Percentiles rank a stretch among this genome's conserved stretches.
Conservation (phyloP, 1,140 invertebrate species). For the Cotesia vestalis region DNA sequence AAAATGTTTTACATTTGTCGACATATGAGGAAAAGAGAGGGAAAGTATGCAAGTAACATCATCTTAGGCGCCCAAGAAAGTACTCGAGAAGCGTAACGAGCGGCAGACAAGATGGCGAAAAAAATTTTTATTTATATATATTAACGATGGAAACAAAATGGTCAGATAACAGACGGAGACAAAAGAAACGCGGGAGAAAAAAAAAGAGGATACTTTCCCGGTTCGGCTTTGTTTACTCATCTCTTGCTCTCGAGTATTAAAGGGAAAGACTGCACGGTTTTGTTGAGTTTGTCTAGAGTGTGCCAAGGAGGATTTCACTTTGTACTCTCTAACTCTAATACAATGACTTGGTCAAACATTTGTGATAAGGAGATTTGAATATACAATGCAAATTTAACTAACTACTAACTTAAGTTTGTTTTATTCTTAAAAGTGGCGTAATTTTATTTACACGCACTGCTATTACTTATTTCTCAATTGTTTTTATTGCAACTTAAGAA, state of each 20-base stretch:
- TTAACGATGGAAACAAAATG: background rate
- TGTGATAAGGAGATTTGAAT: slow-evolving; percentile 7
- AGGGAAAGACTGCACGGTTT: background rate
- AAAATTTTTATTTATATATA: background rate
- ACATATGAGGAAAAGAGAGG: background rate
- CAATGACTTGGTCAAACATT: slow-evolving; percentile 11
- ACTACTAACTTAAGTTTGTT: background rate
- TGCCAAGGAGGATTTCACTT: slow-evolving; percentile 25
- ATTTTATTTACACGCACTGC: no score
- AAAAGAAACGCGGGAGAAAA: background rate
- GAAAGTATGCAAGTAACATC: slow-evolving; percentile 18
- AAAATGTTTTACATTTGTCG: background rate
- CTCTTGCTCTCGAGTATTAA: no score
- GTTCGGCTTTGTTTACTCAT: slow-evolving; percentile 14
- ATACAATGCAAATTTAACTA: no score
- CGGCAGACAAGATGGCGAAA: background rate
- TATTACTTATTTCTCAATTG: slow-evolving; percentile 13
- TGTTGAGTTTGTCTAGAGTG: background rate
- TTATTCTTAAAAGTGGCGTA: background rate
- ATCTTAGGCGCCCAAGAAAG: background rate
- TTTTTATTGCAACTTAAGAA: background rate
- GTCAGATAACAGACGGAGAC: background rate
- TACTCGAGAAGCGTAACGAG: no score
- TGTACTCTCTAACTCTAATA: background rate
- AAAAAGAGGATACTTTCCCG: background rate